Base-by-base conservation (phyloP, 2,113 vertebrate genomes). In the Engystomops pustulosus region DNA sequence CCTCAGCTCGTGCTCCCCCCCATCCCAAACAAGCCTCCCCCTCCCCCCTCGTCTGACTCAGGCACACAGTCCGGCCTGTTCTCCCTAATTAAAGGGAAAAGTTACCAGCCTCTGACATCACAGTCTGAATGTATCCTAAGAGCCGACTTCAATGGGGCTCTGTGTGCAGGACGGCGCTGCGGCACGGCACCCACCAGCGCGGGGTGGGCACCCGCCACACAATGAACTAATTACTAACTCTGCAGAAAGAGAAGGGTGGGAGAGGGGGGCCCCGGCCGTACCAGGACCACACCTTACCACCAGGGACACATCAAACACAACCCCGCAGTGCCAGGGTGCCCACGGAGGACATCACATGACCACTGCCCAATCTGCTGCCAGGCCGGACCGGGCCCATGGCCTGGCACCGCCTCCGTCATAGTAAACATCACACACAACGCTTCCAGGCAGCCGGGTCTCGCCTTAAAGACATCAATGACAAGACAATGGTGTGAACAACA, bases 101-200 rank as follows among this genome's bases (percentile, higher is more conserved):
- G 80, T 80, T 87, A 87, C 89, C 36, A 72, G 44, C 17, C 45
- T 80, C 60, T 90, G 90, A 91, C 90, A 89, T 90, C 90, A 91
- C 90, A 90, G 89, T 88, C 84, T 77, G 81, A 84, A 84, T 68
- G 71, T 68, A 23, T 75, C 70, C 81, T 74, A 82, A 82, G 80
- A 83, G 70, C 53, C 70, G 72, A 84, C 88, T 88, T 91, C 89
- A 91, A 91, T 91, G 90, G 90, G 86, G 87, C 89, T 92, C 92
- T 91, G 92, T 93, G 62, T 85, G 45, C 60, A 86, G 30, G 67
- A 53, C 67, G 47, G 86, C 86, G 62, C 75, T 25, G 87, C 36
- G 10, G 60, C 67, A 70, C 51, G 0, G 77, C 53, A 87, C 85
- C 70, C 49, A 75, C 32, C 12, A 79, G 60, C 58, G 41, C 44